Conservation (phyloP, 1,140 invertebrate species). For the Philopotamus ludificatus region DNA sequence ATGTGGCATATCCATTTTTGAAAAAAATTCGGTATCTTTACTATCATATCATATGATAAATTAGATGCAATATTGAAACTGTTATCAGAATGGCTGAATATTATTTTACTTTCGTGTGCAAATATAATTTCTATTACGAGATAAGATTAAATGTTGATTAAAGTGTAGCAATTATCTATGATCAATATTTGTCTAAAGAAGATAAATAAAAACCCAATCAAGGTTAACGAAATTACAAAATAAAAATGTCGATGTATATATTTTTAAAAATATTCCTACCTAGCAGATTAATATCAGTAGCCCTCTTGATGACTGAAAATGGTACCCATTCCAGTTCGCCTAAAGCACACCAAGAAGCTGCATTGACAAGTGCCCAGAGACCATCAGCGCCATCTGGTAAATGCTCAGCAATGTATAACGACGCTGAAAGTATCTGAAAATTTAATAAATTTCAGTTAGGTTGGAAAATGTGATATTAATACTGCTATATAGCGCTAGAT, state of each 20-base stretch:
- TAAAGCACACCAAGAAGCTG: conserved; percentile 82
- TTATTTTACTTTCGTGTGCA: too few relatives aligned
- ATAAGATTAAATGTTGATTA: too few relatives aligned
- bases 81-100: too few relatives aligned
- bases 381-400: conserved; percentile 73
- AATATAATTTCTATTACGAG: too few relatives aligned
- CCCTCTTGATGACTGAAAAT: conserved; percentile 68
- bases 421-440: conserved; percentile 67
- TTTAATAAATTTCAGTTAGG: not conserved
- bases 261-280: conserved; percentile 48
- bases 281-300: conserved; percentile 75
- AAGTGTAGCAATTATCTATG: too few relatives aligned
- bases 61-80: too few relatives aligned
- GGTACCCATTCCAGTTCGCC: conserved; percentile 89
- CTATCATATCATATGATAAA: too few relatives aligned
- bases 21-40: too few relatives aligned
- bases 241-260: not conserved
- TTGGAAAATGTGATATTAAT: not conserved
- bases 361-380: conserved; percentile 88
- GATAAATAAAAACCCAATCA: not conserved
- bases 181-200: too few relatives aligned
- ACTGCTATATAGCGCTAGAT: not conserved
- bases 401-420: conserved; percentile 72
- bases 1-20: too few relatives aligned
- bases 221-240: not conserved